phyloP scores from a whole-genome alignment of 92 coral and sea anemone species.

The Porites divaricata region DNA sequence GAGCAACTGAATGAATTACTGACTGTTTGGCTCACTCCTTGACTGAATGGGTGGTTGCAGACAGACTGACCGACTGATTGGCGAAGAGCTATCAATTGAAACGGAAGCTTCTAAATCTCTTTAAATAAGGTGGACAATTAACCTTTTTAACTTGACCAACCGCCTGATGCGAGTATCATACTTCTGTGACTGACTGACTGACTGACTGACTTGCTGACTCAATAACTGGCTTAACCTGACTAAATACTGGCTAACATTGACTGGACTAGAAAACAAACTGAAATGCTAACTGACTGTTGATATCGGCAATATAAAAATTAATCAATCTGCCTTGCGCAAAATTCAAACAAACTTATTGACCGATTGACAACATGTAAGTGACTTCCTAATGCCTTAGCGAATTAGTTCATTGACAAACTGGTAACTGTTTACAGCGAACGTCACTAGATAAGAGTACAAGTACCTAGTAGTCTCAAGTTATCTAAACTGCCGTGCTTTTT shows the following conservation, averaged over 20 bases:
- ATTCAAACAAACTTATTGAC: no score
- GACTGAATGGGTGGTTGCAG: no score
- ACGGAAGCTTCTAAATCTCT: no score
- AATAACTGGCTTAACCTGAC: not conserved
- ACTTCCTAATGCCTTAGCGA: not conserved
- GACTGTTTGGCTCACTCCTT: no score
- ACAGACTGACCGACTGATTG: no score
- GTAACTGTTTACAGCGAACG: not conserved
- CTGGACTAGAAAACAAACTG: not conserved
- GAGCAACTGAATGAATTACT: no score
- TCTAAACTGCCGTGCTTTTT: slow-evolving; percentile 80
- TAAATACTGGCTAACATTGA: not conserved
- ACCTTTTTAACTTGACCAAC: not conserved
- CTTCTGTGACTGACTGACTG: not conserved
- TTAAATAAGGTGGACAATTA: no score
- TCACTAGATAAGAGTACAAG: not conserved
- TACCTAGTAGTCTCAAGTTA: slow-evolving; percentile 84
- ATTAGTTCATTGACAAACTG: not conserved
- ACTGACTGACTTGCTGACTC: not conserved
- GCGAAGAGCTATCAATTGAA: no score
- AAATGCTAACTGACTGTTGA: not conserved
- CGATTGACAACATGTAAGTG: not conserved
- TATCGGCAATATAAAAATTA: no score
- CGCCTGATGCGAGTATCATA: not conserved
- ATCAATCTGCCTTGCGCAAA: not conserved